phyloP scores from a whole-genome alignment of 2,888 invertebrate genomes.

The Tanypteryx hageni region DNA sequence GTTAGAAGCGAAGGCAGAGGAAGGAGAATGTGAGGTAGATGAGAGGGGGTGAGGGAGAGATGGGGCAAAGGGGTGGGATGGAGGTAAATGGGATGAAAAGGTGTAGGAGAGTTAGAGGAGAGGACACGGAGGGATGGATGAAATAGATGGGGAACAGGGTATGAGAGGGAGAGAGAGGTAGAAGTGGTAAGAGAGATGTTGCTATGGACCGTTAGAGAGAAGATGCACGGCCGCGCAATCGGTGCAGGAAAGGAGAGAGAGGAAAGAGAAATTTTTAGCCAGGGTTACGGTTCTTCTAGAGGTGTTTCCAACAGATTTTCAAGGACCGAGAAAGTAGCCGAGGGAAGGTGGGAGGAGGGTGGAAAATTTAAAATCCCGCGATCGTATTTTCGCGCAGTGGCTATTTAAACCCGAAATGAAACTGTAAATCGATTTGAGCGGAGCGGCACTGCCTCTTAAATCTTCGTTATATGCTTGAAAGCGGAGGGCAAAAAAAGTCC shows the following conservation, averaged over 20 bases:
- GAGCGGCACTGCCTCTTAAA: no score
- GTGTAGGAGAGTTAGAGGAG: conserved; percentile 66
- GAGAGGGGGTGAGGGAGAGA: conserved; percentile 5
- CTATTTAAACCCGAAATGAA: not conserved
- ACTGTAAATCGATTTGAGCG: not conserved
- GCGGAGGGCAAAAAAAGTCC: no score
- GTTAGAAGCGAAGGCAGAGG: conserved; percentile 13
- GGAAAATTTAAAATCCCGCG: not conserved
- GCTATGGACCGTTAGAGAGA: conserved; percentile 1
- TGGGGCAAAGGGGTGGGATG: conserved; percentile 18
- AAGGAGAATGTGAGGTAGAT: conserved; percentile 35
- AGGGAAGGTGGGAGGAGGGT: not conserved
- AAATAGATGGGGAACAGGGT: not conserved
- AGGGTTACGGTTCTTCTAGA: not conserved
- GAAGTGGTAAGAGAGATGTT: no score
- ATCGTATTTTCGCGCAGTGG: not conserved
- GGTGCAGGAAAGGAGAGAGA: not conserved
- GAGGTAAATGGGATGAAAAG: conserved; percentile 68
- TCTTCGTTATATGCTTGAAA: no score
- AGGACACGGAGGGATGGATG: not conserved
- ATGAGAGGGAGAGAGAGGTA: conserved; percentile 55
- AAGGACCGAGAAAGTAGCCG: not conserved
- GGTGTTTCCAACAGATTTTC: not conserved
- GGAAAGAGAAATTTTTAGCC: not conserved
- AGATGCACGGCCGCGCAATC: not conserved